A percentile compares a stretch with the other conserved stretches of the same genome.
These are phyloP conservation scores for Xiphophorus hellerii DNA, from an alignment of 2,113 vertebrate species.

Conservation along the genomic window DNA sequence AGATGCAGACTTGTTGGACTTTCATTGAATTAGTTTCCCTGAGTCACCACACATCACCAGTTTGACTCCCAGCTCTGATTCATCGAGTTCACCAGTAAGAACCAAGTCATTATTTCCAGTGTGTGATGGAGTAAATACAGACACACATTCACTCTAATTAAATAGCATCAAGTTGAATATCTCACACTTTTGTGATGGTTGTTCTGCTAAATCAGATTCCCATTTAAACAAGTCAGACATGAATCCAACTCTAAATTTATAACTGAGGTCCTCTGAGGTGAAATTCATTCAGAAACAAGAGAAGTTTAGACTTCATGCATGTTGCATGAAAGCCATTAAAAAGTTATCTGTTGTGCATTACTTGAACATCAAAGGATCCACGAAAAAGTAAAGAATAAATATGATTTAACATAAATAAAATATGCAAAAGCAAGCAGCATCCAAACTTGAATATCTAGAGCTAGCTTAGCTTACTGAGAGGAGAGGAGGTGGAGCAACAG, in stretches of 20 bases:
- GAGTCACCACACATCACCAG: slow-evolving; percentile 11
- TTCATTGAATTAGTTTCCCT: slow-evolving; percentile 13
- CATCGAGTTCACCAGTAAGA: slow-evolving; percentile 18
- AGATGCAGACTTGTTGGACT: slow-evolving; percentile 33
- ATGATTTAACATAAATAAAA: neutral
- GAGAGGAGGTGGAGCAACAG: too few species aligned
- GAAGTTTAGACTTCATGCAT: neutral
- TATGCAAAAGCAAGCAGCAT: neutral
- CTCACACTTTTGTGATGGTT: slow-evolving; percentile 5
- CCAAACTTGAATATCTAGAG: neutral
- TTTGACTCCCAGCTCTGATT: slow-evolving; percentile 32
- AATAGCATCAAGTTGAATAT: neutral
- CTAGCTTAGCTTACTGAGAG: too few species aligned
- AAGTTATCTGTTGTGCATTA: neutral
- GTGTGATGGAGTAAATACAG: slow-evolving; percentile 37
- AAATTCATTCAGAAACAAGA: neutral
- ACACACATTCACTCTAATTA: neutral
- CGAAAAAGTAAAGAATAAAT: neutral
- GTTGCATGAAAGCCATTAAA: neutral
- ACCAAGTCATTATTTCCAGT: slow-evolving; percentile 38
- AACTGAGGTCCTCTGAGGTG: neutral
- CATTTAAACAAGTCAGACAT: neutral
- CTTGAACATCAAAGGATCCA: neutral
- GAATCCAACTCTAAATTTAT: neutral
- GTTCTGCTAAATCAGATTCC: neutral